Base-by-base conservation (phyloP, 2,797 vertebrate genomes). In the Coregonus sp. region DNA sequence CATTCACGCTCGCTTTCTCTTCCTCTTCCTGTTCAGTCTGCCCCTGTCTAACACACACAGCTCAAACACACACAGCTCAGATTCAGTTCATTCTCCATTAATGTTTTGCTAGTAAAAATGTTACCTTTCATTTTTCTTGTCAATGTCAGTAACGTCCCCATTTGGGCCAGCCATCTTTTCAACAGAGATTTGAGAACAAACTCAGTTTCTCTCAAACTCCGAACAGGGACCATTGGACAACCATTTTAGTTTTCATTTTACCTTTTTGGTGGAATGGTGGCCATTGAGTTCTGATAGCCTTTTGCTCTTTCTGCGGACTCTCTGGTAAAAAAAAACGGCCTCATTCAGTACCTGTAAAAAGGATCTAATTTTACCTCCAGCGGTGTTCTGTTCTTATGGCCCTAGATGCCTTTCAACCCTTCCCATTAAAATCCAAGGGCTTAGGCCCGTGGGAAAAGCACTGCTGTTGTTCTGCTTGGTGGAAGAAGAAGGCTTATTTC, bases 371-470 rank as follows among this genome's bases (percentile, higher is more conserved):
- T 79, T 74, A 73, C 78, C 82, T 83, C 70, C 51, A 73, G 37
- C n/a, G 71, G 79, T 77, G 85, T 84, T 85, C 80, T 90, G 86
- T 88, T 77, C 78, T 71, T 77, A 52, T 78, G 75, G 81, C 74
- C 79, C 77, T 77, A 65, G 80, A 84, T 86, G 81, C 71, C 79
- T 84, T 81, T 85, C 83, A 86, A 75, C 72, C 70, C 66, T 20
- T 29, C 83, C 86, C 82, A 90, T 89, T 83, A 84, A 79, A 81
- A 78, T 84, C 82, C 15, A 50, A 78, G 82, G 69, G 77, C 80
- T 59, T 4, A 20, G 85, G 75, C 80, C 73, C 70, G 31, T 70
- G 75, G 66, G 66, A 56, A 80, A 66, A 76, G 72, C 59, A 69
- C 71, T 72, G 72, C 77, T 80, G 75, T 81, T 86, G 68, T 78